Percentiles rank a stretch among this genome's conserved stretches.
Evolutionary conservation across 2,797 vertebrate genomes (phyloP).

Genomic region (Phalloptychus januarius): DNA sequence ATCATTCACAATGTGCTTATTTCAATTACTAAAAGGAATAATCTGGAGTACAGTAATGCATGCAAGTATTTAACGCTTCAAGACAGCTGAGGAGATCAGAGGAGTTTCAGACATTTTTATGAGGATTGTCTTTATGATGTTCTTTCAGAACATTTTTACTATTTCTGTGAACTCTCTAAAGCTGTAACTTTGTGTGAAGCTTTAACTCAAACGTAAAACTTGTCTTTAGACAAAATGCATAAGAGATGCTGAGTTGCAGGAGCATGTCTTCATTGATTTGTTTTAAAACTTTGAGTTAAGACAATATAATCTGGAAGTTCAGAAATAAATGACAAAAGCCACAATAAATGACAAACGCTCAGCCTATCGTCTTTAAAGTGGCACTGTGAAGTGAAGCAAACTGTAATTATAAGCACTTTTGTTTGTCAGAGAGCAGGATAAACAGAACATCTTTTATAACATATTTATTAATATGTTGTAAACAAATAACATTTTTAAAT

Average conservation of each 20-base stretch:
- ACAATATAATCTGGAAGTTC: neutral
- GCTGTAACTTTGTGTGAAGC: neutral
- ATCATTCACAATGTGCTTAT: neutral
- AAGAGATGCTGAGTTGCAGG: neutral
- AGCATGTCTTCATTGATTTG: neutral
- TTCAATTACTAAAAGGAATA: neutral
- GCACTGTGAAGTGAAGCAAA: neutral
- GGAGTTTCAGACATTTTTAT: constrained; percentile 11
- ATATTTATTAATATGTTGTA: too few species aligned
- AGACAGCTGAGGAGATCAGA: neutral
- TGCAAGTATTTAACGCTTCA: neutral
- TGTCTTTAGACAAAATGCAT: neutral
- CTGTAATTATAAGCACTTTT: neutral
- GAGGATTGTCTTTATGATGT: constrained; percentile 11
- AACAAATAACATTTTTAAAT: neutral
- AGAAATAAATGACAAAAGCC: neutral
- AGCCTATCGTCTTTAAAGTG: neutral
- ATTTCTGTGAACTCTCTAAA: neutral
- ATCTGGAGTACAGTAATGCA: neutral
- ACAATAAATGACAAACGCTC: neutral
- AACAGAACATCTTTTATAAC: too few species aligned
- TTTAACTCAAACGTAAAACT: neutral
- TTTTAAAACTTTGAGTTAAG: neutral
- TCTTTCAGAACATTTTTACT: constrained; percentile 14
- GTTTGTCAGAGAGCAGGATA: neutral